A percentile compares a stretch with the other conserved stretches of the same genome.
Conservation (phyloP, 2,797 vertebrate genomes). For the Hippoglossus hippoglossus region DNA sequence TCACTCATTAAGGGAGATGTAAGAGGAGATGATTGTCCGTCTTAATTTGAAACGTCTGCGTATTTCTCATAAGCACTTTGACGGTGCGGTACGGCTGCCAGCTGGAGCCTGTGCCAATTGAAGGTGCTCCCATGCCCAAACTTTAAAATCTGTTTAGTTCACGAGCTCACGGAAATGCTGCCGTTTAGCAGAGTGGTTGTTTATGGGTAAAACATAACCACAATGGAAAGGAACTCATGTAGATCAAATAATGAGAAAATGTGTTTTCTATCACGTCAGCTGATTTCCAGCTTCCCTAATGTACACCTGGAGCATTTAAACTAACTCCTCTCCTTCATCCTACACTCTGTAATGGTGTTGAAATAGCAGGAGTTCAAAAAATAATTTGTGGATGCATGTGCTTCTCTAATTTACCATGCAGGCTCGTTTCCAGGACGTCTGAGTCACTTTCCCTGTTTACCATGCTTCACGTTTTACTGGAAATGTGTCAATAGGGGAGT, state of each 20-base stretch:
- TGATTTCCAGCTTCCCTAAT: conserved; percentile 6
- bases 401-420: conserved; percentile 12
- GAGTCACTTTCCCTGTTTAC: conserved; percentile 57
- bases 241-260: conserved; percentile 25
- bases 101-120: conserved; percentile 35
- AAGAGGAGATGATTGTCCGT: conserved; percentile 71
- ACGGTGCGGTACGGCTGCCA: conserved; percentile 52
- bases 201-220: conserved; percentile 30
- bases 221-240: background rate
- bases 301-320: conserved; percentile 3
- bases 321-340: conserved; percentile 6
- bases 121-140: conserved; percentile 51
- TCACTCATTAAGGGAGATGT: conserved; percentile 69
- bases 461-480: conserved; percentile 34
- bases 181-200: conserved; percentile 8
- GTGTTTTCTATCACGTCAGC: conserved; percentile 1
- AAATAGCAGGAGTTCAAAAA: conserved; percentile 17
- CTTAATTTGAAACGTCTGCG: conserved; percentile 70
- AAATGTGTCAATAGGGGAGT: conserved; percentile 14
- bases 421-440: conserved; percentile 31
- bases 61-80: conserved; percentile 61
- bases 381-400: conserved; percentile 14
- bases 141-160: conserved; percentile 40
- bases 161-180: conserved; percentile 30
- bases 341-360: background rate